Evolutionary conservation across 35 echinoderm and acorn worm species (phyloP), one percentile per base, ranked within the genome.

Genomic region (Holothuria glaberrima): DNA sequence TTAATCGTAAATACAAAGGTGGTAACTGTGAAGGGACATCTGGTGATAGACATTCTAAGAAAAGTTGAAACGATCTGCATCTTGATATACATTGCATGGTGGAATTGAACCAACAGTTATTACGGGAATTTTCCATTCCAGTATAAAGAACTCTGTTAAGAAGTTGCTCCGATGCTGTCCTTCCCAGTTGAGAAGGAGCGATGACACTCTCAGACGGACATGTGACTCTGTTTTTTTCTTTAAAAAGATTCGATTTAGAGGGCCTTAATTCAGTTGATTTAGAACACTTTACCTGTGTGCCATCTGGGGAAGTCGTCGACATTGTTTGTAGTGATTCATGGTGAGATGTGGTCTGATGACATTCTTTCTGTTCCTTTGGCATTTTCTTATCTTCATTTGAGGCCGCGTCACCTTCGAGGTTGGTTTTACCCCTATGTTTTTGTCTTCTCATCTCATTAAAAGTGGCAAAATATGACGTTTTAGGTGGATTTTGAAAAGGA

Each of bases 91-190:
- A 59, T 86, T 86, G 82, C 21, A 36, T 65, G 27, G 61, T 64
- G 7, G 83, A 29, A 66, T 86, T 86, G 38, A 86, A 86, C 83
- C 83, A 86, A 41, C 83, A 86, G 24, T 86, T 86, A 58, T 86
- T 86, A 17, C 12, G 22, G 27, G 61, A 65, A 86, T 86, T 86
- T 67, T 86, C 83, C 83, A 67, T 63, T 62, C 22, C 14, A 30
- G 61, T 46, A 2, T 66, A 35, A 20, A 25, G 63, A 75, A 75
- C 16, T 75, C 71, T 6, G 9, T 9, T 2, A 75, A 1, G 71
- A 29, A 14, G 29, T 29, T 34, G 29, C 38, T 75, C 38, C 29
- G 18, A 14, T 30, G 5, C 19, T 5, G 21, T 75, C 9, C 28
- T 75, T 20, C 30, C 20, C 38, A 12, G 18, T 75, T 46, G 44